Conservation (phyloP, 2,797 vertebrate genomes). For the Alosa sapidissima region DNA sequence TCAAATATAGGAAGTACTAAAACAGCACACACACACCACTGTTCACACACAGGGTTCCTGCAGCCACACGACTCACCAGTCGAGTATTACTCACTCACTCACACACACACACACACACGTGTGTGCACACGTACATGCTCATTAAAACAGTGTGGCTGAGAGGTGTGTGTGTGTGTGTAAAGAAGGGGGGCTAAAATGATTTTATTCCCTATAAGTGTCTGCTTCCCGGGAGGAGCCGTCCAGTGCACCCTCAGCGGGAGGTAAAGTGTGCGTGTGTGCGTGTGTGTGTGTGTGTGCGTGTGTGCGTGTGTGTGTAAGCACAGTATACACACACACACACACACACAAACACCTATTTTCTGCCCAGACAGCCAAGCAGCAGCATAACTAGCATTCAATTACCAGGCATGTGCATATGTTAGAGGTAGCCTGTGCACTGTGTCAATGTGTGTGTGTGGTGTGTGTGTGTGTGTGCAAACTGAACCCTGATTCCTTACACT, state of each 20-base stretch:
- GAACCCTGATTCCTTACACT: slow-evolving; percentile 5
- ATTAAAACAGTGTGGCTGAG: slow-evolving; percentile 15
- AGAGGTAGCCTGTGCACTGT: neutral
- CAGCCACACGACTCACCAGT: neutral
- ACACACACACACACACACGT: neutral
- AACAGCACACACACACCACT: neutral
- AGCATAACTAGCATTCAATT: neutral
- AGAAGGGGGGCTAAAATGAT: neutral
- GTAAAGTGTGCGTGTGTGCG: neutral
- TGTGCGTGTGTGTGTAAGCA: neutral
- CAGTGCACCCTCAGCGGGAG: neutral
- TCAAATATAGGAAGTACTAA: neutral
- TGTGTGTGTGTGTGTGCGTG: neutral
- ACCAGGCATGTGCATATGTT: slow-evolving; percentile 7
- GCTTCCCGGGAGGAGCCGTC: neutral
- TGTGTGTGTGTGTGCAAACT: neutral
- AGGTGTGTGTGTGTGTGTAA: slow-evolving; percentile 12
- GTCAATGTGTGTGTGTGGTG: neutral
- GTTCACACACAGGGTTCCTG: neutral
- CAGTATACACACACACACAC: neutral
- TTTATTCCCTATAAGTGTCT: slow-evolving; percentile 19
- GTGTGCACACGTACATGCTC: neutral
- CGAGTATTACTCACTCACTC: neutral
- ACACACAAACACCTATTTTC: neutral
- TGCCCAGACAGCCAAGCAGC: neutral